Conservation (phyloP, 2,888 invertebrate species). For the Archips crataeganus region DNA sequence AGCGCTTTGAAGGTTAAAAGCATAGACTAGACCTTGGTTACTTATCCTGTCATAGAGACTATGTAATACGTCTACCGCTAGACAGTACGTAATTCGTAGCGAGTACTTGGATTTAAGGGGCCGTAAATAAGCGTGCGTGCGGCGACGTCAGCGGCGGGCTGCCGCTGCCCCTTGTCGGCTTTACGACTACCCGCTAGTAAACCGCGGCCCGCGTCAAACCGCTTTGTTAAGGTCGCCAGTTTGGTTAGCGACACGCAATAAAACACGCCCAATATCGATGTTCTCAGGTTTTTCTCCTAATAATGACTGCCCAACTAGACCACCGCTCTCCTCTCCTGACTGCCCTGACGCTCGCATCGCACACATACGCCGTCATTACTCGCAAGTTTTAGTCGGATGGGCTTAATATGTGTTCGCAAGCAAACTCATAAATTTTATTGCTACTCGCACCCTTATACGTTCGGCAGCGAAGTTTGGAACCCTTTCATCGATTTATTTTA, state of each 20-base stretch:
- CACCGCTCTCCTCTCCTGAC: background rate
- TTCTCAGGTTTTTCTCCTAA: slow-evolving; percentile 12
- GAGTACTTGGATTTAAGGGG: slow-evolving; percentile 56
- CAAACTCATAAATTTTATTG: slow-evolving; percentile 47
- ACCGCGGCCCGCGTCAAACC: slow-evolving; percentile 44
- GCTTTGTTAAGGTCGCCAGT: slow-evolving; percentile 44
- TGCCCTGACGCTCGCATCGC: background rate
- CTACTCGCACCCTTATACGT: slow-evolving; percentile 39
- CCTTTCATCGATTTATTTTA: slow-evolving; percentile 43
- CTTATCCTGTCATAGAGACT: slow-evolving; percentile 18
- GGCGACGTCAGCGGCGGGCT: slow-evolving; percentile 54
- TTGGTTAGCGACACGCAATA: slow-evolving; percentile 45
- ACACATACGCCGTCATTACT: slow-evolving; percentile 29
- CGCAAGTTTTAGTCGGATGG: slow-evolving; percentile 38
- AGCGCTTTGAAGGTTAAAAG: slow-evolving; percentile 1
- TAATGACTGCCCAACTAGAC: background rate
- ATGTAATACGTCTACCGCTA: slow-evolving; percentile 29
- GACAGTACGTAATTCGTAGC: slow-evolving; percentile 51
- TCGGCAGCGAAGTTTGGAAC: slow-evolving; percentile 43
- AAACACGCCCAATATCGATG: slow-evolving; percentile 38
- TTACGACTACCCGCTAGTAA: slow-evolving; percentile 57
- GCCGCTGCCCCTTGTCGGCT: slow-evolving; percentile 57
- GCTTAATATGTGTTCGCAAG: slow-evolving; percentile 45
- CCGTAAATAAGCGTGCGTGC: slow-evolving; percentile 62
- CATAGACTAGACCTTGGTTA: slow-evolving; percentile 4